Conservation (phyloP, 2,113 vertebrate genomes). For the Paralichthys olivaceus region DNA sequence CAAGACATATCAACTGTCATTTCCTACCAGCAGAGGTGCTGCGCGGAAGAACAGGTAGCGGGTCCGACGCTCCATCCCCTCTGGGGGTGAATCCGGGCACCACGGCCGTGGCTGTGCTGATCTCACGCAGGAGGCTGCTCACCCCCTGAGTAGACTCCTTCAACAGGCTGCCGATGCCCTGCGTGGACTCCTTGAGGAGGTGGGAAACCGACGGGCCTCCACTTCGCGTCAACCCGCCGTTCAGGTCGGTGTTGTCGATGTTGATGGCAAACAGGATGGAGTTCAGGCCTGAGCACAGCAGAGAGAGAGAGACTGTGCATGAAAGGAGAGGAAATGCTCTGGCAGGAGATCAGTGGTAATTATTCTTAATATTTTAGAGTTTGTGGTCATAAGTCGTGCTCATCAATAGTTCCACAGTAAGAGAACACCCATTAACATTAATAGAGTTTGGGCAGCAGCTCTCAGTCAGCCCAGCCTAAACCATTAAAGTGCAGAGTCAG, state of each 20-base stretch:
- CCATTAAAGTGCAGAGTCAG: constrained; percentile 40
- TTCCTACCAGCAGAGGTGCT: constrained; percentile 83
- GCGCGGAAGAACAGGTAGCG: constrained; percentile 88
- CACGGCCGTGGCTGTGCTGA: constrained; percentile 89
- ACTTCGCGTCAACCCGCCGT: constrained; percentile 84
- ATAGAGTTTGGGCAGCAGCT: neutral
- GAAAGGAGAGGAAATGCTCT: neutral
- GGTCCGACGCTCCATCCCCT: constrained; percentile 87
- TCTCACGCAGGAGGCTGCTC: constrained; percentile 93
- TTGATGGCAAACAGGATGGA: constrained; percentile 98
- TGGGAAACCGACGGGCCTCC: constrained; percentile 85
- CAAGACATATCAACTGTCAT: too few species aligned
- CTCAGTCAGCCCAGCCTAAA: constrained; percentile 8
- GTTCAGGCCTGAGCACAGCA: constrained; percentile 87
- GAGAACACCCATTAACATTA: constrained; percentile 22
- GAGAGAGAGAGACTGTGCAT: neutral
- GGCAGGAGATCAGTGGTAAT: constrained; percentile 45
- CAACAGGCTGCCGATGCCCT: constrained; percentile 93
- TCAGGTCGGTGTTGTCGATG: constrained; percentile 97
- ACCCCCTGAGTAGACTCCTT: constrained; percentile 97
- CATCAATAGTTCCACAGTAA: constrained; percentile 44
- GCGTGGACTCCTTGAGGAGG: constrained; percentile 95
- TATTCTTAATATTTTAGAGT: constrained; percentile 46
- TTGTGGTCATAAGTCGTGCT: constrained; percentile 13
- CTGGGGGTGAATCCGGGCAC: constrained; percentile 91